Evolutionary conservation across 2,113 vertebrate genomes (phyloP).

Genomic region (Mustelus asterias): DNA sequence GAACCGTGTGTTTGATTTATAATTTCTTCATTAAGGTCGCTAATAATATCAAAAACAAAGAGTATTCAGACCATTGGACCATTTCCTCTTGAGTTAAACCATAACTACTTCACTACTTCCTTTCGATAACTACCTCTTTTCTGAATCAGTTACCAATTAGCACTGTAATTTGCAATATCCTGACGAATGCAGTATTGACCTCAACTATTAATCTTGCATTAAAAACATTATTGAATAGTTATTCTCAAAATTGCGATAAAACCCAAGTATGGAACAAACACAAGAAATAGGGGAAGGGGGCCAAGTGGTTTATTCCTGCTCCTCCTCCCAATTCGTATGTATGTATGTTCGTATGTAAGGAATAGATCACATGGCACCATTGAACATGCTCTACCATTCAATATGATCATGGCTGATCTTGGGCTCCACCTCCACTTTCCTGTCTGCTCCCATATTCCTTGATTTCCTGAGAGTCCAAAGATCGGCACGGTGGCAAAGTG

Average conservation of each 20-base stretch:
- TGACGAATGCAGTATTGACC: not conserved
- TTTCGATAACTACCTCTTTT: not conserved
- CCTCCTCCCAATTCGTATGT: too few relatives aligned
- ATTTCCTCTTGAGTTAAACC: not conserved
- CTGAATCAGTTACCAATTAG: not conserved
- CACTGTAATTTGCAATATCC: not conserved
- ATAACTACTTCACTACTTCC: not conserved
- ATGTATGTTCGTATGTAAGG: not conserved
- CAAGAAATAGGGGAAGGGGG: too few relatives aligned
- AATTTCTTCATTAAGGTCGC: not conserved
- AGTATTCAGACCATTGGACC: not conserved
- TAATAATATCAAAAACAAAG: not conserved
- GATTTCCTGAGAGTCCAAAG: too few relatives aligned
- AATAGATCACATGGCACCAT: not conserved
- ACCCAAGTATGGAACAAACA: not conserved
- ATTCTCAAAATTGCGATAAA: not conserved
- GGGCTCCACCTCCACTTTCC: too few relatives aligned
- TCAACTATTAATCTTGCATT: not conserved
- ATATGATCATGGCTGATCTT: too few relatives aligned
- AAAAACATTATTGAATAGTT: not conserved
- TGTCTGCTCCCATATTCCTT: too few relatives aligned
- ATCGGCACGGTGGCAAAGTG: too few relatives aligned
- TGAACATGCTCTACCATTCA: too few relatives aligned
- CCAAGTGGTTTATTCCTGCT: too few relatives aligned
- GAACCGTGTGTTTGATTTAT: not conserved